Conservation (phyloP, 1,140 invertebrate genomes). For the Drosophila nannoptera region DNA sequence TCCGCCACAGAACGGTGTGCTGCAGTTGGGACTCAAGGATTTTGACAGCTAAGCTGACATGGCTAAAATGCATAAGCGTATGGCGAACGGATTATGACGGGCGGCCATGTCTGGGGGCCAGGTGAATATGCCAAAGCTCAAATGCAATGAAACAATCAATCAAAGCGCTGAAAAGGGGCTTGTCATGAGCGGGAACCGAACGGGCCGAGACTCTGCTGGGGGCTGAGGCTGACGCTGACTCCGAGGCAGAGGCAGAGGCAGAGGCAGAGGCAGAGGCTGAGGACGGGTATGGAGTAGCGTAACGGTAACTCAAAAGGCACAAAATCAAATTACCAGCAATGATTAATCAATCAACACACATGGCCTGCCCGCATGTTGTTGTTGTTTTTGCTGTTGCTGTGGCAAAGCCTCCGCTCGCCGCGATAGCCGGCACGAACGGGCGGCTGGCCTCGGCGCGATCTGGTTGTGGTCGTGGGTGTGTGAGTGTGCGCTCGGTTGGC, state of each 20-base stretch:
- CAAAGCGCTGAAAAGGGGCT: constrained; percentile 69
- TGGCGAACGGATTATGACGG: constrained; percentile 19
- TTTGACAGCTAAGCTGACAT: constrained; percentile 74
- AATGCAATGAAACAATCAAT: constrained; percentile 77
- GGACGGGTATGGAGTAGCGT: constrained; percentile 31
- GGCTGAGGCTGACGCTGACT: neutral
- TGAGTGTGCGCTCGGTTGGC: constrained; percentile 37
- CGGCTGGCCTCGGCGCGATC: constrained; percentile 60
- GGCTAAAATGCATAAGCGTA: constrained; percentile 44
- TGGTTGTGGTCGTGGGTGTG: constrained; percentile 45
- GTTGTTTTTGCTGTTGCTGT: neutral
- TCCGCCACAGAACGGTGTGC: constrained; percentile 47
- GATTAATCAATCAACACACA: constrained; percentile 74
- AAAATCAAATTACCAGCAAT: constrained; percentile 76
- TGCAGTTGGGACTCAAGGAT: constrained; percentile 64
- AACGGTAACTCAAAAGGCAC: constrained; percentile 72
- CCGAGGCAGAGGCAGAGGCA: neutral
- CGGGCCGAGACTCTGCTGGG: neutral
- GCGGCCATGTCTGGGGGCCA: constrained; percentile 43
- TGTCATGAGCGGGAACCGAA: constrained; percentile 33
- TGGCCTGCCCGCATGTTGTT: too few species aligned
- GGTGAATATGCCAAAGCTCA: constrained; percentile 66
- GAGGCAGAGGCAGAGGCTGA: neutral
- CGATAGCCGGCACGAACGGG: constrained; percentile 53
- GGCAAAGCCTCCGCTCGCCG: constrained; percentile 7